Conservation (phyloP, 2,888 invertebrate species). For the Acrobeloides nanus region DNA sequence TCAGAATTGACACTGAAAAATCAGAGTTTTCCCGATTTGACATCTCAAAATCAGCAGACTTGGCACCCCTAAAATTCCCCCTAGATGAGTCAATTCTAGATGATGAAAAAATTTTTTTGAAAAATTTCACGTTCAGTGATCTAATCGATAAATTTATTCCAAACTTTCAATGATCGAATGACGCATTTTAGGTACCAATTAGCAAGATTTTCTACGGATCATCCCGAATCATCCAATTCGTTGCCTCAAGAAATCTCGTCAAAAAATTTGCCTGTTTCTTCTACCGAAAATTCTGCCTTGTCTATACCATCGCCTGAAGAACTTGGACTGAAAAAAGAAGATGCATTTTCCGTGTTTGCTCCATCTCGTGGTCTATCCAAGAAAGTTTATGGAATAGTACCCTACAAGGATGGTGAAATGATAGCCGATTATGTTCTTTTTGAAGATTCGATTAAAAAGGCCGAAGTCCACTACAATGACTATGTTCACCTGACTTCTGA, state of each 20-base stretch:
- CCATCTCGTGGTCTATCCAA: slow-evolving; percentile 26
- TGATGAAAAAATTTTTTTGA: too few relatives aligned
- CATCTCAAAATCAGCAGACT: too few relatives aligned
- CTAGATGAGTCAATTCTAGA: too few relatives aligned
- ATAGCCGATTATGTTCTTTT: slow-evolving; percentile 50
- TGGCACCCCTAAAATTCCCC: too few relatives aligned
- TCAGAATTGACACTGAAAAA: too few relatives aligned
- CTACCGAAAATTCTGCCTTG: slow-evolving; percentile 5
- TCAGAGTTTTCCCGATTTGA: too few relatives aligned
- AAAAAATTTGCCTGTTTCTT: background rate
- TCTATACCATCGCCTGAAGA: slow-evolving; percentile 14
- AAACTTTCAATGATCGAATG: too few relatives aligned
- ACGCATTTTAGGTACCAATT: too few relatives aligned
- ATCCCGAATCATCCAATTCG: slow-evolving; percentile 6
- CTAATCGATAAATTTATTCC: too few relatives aligned
- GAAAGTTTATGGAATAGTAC: slow-evolving; percentile 30
- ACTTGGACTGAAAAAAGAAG: slow-evolving; percentile 20
- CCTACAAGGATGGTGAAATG: slow-evolving; percentile 32
- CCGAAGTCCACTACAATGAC: slow-evolving; percentile 32
- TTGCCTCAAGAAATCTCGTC: background rate
- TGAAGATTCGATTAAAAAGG: slow-evolving; percentile 40
- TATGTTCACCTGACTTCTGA: slow-evolving; percentile 40
- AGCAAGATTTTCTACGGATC: too few relatives aligned
- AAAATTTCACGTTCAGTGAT: too few relatives aligned
- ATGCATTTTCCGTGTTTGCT: slow-evolving; percentile 37